phyloP scores from a whole-genome alignment of 2,797 vertebrate genomes.

The Phalanger gymnotis region DNA sequence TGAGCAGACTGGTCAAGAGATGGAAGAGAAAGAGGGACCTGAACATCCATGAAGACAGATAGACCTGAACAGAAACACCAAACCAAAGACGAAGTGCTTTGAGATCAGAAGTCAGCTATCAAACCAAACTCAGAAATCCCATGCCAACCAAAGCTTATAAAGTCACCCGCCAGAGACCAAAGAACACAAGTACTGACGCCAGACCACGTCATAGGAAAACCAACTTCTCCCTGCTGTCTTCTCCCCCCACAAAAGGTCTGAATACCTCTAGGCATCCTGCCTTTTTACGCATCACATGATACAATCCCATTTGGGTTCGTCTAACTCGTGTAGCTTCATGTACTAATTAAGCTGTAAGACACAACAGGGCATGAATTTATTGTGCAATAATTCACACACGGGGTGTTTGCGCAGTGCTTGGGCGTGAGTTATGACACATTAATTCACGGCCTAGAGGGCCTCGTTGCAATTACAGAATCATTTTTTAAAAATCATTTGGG shows the following conservation, averaged over 20 bases:
- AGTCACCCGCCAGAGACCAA: constrained; percentile 58
- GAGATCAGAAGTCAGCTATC: constrained; percentile 19
- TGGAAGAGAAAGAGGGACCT: background rate
- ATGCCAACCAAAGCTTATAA: constrained; percentile 35
- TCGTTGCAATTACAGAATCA: constrained; percentile 75
- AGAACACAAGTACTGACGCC: constrained; percentile 27
- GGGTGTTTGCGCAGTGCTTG: constrained; percentile 79
- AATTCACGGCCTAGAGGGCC: constrained; percentile 78
- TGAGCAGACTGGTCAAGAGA: constrained; percentile 2
- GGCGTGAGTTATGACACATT: constrained; percentile 80
- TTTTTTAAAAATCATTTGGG: constrained; percentile 76
- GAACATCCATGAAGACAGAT: constrained; percentile 1
- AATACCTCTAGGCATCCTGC: constrained; percentile 74
- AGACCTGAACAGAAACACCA: constrained; percentile 1
- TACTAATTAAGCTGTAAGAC: constrained; percentile 84
- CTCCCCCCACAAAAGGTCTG: constrained; percentile 51
- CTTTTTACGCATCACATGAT: constrained; percentile 81
- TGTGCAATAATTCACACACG: constrained; percentile 82
- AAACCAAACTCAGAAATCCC: constrained; percentile 25
- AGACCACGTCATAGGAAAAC: constrained; percentile 48
- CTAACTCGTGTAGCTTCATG: constrained; percentile 81
- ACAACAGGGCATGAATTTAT: constrained; percentile 84
- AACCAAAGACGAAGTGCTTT: background rate
- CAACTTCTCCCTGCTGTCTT: constrained; percentile 6
- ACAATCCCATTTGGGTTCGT: constrained; percentile 80